Conservation (phyloP, 2,113 vertebrate genomes). For the Strigops habroptila region DNA sequence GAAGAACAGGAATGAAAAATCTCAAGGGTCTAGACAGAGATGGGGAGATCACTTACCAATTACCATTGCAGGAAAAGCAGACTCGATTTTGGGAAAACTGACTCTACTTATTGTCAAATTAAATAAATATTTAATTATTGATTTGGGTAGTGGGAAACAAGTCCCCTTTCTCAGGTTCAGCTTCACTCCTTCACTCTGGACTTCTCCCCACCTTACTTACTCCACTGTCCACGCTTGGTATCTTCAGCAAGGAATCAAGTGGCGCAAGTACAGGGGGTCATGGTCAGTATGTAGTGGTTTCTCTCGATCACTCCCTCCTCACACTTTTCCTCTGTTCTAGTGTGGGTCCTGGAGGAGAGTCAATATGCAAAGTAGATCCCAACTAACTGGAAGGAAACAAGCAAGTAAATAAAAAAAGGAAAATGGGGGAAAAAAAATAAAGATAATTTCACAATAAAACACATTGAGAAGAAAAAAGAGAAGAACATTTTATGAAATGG, state of each 20-base stretch:
- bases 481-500: background rate
- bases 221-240: accelerated
- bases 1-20: background rate
- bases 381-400: background rate
- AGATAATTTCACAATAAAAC: background rate
- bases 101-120: background rate
- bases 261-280: accelerated
- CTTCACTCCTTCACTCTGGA: background rate
- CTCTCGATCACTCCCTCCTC: background rate
- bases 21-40: background rate
- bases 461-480: background rate
- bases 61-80: background rate
- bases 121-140: background rate
- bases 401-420: background rate
- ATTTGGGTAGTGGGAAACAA: background rate
- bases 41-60: background rate
- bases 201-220: background rate
- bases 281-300: accelerated
- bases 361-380: background rate
- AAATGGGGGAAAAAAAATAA: background rate
- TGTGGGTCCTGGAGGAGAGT: background rate
- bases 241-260: background rate
- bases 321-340: background rate
- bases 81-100: background rate
- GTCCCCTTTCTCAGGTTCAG: background rate